phyloP scores from a whole-genome alignment of 1,140 invertebrate genomes.

The Zophobas atratus region DNA sequence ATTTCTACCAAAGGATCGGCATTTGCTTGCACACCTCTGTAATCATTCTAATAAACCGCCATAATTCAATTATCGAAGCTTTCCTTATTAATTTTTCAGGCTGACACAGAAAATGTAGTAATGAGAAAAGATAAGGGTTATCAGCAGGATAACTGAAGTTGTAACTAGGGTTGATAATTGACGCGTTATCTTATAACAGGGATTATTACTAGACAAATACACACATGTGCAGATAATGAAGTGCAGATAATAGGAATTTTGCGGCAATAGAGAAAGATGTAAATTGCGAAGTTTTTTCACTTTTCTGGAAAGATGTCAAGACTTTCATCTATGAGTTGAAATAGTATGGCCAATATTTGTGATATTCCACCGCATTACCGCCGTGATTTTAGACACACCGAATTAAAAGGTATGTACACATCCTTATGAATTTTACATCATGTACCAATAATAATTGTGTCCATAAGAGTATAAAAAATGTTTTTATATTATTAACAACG shows the following conservation, averaged over 20 bases:
- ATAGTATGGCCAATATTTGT: no score
- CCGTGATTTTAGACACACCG: no score
- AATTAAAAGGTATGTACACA: no score
- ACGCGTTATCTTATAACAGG: slow-evolving; percentile 46
- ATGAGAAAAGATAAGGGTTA: slow-evolving; percentile 39
- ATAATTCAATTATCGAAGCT: slow-evolving; percentile 24
- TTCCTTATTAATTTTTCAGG: slow-evolving; percentile 25
- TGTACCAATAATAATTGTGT: no score
- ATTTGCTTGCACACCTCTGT: neutral
- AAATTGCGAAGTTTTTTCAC: slow-evolving; percentile 10
- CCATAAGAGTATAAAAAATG: no score
- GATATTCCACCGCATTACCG: no score
- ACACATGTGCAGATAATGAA: slow-evolving; percentile 48
- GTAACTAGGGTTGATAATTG: slow-evolving; percentile 48
- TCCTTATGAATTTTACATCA: no score
- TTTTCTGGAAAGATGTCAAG: neutral
- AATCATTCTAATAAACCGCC: neutral
- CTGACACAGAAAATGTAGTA: slow-evolving; percentile 35
- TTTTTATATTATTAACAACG: no score
- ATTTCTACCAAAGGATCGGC: no score
- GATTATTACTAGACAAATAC: slow-evolving; percentile 48
- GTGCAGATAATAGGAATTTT: slow-evolving; percentile 45
- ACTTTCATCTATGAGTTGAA: neutral
- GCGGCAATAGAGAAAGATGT: slow-evolving; percentile 42
- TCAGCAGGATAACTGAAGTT: slow-evolving; percentile 45